Base-by-base conservation (phyloP, 2,113 vertebrate genomes). In the Butastur rufipennis region DNA sequence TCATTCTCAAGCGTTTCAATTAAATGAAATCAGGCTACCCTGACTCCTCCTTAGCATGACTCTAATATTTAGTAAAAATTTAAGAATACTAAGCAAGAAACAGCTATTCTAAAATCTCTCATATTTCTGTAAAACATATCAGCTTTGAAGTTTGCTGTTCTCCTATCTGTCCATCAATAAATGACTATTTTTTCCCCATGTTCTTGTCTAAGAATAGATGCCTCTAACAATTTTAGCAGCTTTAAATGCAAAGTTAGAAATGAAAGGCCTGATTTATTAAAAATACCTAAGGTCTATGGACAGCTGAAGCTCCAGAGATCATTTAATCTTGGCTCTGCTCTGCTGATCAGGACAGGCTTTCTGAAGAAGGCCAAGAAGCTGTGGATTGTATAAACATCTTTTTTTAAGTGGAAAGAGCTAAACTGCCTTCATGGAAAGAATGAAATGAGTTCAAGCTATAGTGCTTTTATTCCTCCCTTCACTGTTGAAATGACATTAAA, bases 401-500 rank as follows among this genome's bases (percentile, higher is more conserved):
- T 91, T 58, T 91, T 55, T 78, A 22, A 85, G 19, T 65, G 84
- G 61, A 91, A 96, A 87, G 43, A 68, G 56, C 52, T 89, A 53
- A 96, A 85, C 43, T 75, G 43, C 36, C 36, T 84, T 86, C 27
- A 42, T 23, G 81, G 81, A 94, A 96, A 95, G 36, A 95, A 85
- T 40, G 15, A 87, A 96, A 87, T 63, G 7, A 87, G 25, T 81
- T 72, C 65, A 92, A 94, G 66, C 26, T 75, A 77, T 36, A 91
- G 61, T 42, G 66, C 38, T 81, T 85, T 87, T 81, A 75, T 62
- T 91, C 52, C 25, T 94, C 53, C 12, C 31, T 63, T 84, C 52
- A 66, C 66, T 73, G 77, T 72, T 84, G 45, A 91, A 97, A 84
- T 73, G 58, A 66, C 70, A 95, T 79, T 95, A 92, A 92, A 96